These are phyloP conservation scores for Euphonia xanthogaster DNA, from an alignment of 2,797 vertebrate species.

Conservation along the genomic window DNA sequence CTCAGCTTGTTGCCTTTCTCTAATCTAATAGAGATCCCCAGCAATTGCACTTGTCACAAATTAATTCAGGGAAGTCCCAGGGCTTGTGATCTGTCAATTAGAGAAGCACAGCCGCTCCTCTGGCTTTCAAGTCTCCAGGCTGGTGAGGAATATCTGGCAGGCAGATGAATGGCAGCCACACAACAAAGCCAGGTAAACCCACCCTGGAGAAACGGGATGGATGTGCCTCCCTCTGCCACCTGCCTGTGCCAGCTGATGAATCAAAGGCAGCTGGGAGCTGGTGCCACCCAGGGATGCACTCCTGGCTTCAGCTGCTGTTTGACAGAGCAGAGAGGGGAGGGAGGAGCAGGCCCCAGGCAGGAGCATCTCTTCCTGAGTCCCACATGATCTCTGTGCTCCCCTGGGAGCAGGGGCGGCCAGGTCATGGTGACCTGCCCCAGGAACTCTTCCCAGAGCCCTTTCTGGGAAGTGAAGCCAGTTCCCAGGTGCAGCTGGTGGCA, in stretches of 20 bases:
- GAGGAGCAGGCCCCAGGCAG: accelerated
- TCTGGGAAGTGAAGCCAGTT: neutral
- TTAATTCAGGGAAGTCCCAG: constrained; percentile 24
- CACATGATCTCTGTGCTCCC: neutral
- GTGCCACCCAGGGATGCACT: neutral
- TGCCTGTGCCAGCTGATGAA: neutral
- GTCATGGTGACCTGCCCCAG: neutral
- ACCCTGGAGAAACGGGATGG: neutral
- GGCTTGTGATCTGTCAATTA: neutral
- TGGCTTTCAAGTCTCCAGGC: neutral
- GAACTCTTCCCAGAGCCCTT: neutral
- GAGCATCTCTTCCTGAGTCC: neutral
- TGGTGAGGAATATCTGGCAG: neutral
- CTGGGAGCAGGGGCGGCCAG: neutral
- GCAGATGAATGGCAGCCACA: neutral
- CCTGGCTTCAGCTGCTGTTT: neutral
- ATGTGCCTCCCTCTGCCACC: neutral
- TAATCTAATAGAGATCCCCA: neutral
- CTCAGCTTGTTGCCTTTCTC: neutral
- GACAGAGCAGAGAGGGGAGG: neutral
- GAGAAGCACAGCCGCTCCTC: neutral
- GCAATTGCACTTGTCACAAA: neutral
- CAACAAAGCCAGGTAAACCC: neutral
- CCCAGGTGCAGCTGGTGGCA: neutral
- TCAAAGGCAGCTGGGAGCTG: neutral